Evolutionary conservation across 2,113 vertebrate genomes (phyloP), one percentile per base, ranked within the genome.

Genomic region (Mus spicilegus): DNA sequence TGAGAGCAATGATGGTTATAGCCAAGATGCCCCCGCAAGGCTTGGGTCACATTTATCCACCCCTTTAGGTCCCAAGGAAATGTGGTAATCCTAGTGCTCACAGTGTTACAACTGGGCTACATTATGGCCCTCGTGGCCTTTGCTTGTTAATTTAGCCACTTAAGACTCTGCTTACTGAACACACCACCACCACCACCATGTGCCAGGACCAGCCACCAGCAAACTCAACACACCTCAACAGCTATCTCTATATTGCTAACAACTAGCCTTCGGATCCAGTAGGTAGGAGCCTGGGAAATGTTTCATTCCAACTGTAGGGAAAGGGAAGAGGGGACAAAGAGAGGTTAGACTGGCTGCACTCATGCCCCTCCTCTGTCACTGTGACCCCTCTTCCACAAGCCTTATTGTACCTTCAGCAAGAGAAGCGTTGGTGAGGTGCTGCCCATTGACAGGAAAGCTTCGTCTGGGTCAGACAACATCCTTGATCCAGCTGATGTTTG

Each of bases 111-210:
- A 0, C 33, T 26, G 26, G n/a, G 33, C 22, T 42, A 0, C 12
- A 2, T 63, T 20, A n/a, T 17, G 26, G 9, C 5, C 24, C 30
- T 11, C 0, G 7, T 0, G 5, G 19, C 22, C 33, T 17, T 72
- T 42, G 8, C n/a, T 69, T 2, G 10, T 36, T 56, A 13, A 36
- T n/a, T 19, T 26, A 75, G 54, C 11, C 12, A 42, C 12, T 54
- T 17, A 20, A 20, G 36, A 61, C 0, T 9, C 30, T 0, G 16
- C 85, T 65, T n/a, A 5, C 77, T 1, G 7, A 49, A 42, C 42
- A 42, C 42, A 42, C 49, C 49, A 5, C 49, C 49, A 49, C 46
- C 46, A 49, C 49, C 33, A 2, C 9, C 6, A 0, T 0, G 1
- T 1, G 24, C 17, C 76, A 42, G 94, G 51, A 51, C 0, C 33